phyloP scores from a whole-genome alignment of 2,797 vertebrate species.

The Anisognathus igniventris region DNA sequence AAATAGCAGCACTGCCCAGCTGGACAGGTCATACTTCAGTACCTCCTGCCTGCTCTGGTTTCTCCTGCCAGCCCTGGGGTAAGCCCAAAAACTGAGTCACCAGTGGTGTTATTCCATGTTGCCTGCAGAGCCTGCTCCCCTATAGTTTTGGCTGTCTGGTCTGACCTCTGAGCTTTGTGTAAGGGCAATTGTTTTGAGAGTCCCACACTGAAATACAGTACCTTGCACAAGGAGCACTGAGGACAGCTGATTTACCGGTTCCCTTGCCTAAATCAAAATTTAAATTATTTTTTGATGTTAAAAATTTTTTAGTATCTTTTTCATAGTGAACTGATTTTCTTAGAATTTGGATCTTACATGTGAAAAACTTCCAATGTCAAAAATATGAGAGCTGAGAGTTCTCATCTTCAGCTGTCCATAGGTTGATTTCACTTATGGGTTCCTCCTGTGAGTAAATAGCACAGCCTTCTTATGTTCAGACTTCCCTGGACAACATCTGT shows the following conservation, averaged over 20 bases:
- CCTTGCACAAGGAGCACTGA: background rate
- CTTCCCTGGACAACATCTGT: background rate
- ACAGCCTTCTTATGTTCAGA: background rate
- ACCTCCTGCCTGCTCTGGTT: background rate
- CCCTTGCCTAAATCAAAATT: background rate
- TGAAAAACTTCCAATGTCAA: background rate
- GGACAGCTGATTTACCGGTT: background rate
- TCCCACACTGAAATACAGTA: background rate
- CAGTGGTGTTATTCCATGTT: background rate
- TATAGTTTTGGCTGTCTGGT: background rate
- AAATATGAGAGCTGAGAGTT: background rate
- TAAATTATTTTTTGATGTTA: background rate
- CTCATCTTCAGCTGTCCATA: background rate
- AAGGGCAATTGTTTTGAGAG: background rate
- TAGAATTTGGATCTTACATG: background rate
- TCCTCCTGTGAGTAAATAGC: background rate
- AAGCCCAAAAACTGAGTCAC: background rate
- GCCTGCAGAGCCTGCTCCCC: background rate
- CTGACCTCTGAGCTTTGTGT: background rate
- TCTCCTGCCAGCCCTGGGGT: background rate
- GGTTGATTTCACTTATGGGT: background rate
- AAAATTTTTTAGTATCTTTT: background rate
- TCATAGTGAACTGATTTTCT: background rate
- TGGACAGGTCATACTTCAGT: background rate
- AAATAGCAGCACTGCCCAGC: background rate